Evolutionary conservation across 2,113 vertebrate species (phyloP).

Genomic region (Phyllopteryx taeniolatus): DNA sequence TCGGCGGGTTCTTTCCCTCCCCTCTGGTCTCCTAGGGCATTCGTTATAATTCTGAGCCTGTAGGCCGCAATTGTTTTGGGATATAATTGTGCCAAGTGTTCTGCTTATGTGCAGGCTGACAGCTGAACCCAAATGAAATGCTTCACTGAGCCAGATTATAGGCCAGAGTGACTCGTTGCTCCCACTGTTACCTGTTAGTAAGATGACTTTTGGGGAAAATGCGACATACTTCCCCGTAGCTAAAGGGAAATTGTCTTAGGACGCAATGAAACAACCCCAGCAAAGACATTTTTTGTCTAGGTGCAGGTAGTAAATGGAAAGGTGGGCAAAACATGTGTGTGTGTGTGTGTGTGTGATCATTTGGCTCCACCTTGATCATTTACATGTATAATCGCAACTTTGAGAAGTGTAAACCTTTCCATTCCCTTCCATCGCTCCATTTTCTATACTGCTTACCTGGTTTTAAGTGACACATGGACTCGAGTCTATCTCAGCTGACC

Average conservation of each 20-base stretch:
- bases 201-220: conserved; percentile 26
- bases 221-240: conserved; percentile 12
- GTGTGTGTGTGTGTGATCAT: not conserved
- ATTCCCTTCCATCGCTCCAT: not conserved
- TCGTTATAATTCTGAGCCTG: conserved; percentile 59
- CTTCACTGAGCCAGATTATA: conserved; percentile 56
- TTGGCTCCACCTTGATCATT: not conserved
- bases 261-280: not conserved
- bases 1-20: conserved; percentile 16
- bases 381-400: not conserved
- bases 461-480: not conserved
- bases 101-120: conserved; percentile 38
- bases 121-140: conserved; percentile 57
- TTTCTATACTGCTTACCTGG: not conserved
- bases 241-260: conserved; percentile 26
- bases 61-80: conserved; percentile 39
- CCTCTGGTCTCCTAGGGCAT: conserved; percentile 35
- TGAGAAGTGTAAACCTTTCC: not conserved
- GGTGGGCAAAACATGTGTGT: not conserved
- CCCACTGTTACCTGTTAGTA: conserved; percentile 39
- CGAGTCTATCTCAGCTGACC: not conserved
- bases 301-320: conserved; percentile 12
- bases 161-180: conserved; percentile 30
- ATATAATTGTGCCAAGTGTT: conserved; percentile 60
- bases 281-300: not conserved